These are phyloP conservation scores for Luscinia megarhynchos DNA, from an alignment of 2,797 vertebrate genomes.

Conservation along the genomic window DNA sequence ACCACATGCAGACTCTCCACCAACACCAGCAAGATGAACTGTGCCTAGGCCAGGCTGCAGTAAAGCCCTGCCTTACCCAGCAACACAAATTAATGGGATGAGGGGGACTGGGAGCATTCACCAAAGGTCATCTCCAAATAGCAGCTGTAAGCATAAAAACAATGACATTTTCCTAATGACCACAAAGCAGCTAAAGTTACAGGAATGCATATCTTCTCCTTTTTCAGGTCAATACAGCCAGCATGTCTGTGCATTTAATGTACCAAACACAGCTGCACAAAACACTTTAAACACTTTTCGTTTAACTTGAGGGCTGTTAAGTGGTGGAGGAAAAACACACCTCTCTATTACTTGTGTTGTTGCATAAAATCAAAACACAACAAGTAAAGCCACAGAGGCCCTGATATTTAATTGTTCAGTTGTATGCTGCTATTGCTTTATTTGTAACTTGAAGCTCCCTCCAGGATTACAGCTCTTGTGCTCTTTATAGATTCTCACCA, in stretches of 20 bases:
- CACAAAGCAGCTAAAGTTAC: constrained; percentile 39
- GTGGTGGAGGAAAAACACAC: constrained; percentile 13
- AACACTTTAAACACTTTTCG: neutral
- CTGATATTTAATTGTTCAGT: constrained; percentile 62
- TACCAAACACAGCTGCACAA: constrained; percentile 26
- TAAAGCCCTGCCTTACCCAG: neutral
- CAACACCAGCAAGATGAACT: neutral
- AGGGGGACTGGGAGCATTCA: neutral
- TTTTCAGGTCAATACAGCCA: constrained; percentile 36
- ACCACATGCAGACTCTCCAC: neutral
- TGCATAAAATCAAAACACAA: constrained; percentile 45
- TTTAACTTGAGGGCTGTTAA: constrained; percentile 41
- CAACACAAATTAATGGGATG: neutral
- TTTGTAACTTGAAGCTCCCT: constrained; percentile 7
- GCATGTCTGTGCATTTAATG: neutral
- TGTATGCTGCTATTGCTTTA: constrained; percentile 52
- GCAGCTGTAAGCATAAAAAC: constrained; percentile 33
- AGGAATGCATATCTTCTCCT: constrained; percentile 10
- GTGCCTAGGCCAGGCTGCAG: neutral
- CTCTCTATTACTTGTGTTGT: constrained; percentile 15
- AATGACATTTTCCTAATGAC: constrained; percentile 38
- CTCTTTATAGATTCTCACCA: constrained; percentile 3
- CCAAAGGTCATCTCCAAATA: constrained; percentile 30
- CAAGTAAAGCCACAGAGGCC: constrained; percentile 17
- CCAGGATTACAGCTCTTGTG: neutral